phyloP scores from a whole-genome alignment of 2,888 invertebrate species.

The Strigamia crassipes region DNA sequence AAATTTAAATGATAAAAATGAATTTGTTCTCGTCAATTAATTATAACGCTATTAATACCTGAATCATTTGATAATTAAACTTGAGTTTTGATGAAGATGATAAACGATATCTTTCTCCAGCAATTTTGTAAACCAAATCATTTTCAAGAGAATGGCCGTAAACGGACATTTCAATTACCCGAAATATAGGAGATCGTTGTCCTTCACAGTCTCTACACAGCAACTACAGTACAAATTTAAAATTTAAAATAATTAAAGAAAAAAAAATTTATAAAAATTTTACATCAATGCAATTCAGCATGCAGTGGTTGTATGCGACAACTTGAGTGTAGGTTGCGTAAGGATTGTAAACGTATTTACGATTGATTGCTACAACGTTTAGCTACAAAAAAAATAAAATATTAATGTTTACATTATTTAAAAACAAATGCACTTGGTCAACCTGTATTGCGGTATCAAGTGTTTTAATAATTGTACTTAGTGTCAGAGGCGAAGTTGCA shows the following conservation, averaged over 20 bases:
- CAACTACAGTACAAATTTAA: too few relatives aligned
- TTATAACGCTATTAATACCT: neutral
- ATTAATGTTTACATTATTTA: neutral
- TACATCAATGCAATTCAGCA: constrained; percentile 59
- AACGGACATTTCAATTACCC: constrained; percentile 6
- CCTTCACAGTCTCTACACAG: neutral
- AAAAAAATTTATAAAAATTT: neutral
- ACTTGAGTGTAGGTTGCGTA: constrained; percentile 51
- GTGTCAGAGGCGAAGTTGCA: constrained; percentile 65
- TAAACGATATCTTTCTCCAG: constrained; percentile 1
- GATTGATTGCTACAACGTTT: neutral
- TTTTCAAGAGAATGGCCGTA: constrained; percentile 43
- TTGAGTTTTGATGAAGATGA: neutral
- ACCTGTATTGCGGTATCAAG: constrained; percentile 57
- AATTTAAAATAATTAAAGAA: neutral
- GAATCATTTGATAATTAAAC: neutral
- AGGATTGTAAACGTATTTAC: constrained; percentile 29
- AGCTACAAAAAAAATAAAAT: neutral
- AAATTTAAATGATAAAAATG: neutral
- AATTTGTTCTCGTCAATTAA: neutral
- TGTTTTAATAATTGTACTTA: constrained; percentile 58
- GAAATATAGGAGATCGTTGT: neutral
- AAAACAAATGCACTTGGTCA: constrained; percentile 46
- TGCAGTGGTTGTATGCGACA: constrained; percentile 57
- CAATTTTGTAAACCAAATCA: neutral